Percentiles rank a stretch among this genome's conserved stretches.
Evolutionary conservation across 53 echinoderm and acorn worm genomes (phyloP).

Genomic region (Paracentrotus lividus): DNA sequence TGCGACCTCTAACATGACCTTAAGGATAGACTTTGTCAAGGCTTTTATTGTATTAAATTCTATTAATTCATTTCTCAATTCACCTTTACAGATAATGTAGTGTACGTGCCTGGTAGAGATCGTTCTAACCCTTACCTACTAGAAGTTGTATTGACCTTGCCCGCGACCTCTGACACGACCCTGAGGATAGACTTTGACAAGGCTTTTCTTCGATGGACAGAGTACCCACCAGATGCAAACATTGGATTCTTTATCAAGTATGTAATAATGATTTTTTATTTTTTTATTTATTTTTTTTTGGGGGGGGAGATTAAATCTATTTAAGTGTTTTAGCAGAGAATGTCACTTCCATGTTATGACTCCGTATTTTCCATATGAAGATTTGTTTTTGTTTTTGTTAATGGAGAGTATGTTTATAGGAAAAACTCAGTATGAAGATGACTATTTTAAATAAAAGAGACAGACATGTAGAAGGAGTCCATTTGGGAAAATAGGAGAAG

Average conservation of each 20-base stretch:
- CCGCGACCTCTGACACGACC: slow-evolving; percentile 87
- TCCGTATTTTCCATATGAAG: no score
- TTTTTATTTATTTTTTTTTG: no score
- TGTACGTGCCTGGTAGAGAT: slow-evolving; percentile 87
- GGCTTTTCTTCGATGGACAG: slow-evolving; percentile 97
- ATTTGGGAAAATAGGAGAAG: no score
- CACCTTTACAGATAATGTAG: slow-evolving; percentile 76
- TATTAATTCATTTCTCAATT: not conserved
- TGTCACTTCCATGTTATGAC: no score
- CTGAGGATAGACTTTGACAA: slow-evolving; percentile 94
- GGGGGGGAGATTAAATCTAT: no score
- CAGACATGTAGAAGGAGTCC: no score
- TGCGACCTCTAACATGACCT: slow-evolving; percentile 84
- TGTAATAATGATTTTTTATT: no score
- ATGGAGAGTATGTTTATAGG: no score
- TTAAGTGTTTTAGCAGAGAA: no score
- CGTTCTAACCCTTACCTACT: slow-evolving; percentile 87
- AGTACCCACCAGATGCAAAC: slow-evolving; percentile 96
- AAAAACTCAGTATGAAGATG: no score
- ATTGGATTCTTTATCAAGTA: slow-evolving; percentile 95
- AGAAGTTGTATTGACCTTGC: slow-evolving; percentile 86
- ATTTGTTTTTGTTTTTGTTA: no score
- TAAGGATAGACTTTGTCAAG: slow-evolving; percentile 93
- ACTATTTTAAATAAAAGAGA: no score
- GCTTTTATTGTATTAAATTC: slow-evolving; percentile 26